Evolutionary conservation across 2,888 invertebrate species (phyloP).

Genomic region (Netelia fuscicornis): DNA sequence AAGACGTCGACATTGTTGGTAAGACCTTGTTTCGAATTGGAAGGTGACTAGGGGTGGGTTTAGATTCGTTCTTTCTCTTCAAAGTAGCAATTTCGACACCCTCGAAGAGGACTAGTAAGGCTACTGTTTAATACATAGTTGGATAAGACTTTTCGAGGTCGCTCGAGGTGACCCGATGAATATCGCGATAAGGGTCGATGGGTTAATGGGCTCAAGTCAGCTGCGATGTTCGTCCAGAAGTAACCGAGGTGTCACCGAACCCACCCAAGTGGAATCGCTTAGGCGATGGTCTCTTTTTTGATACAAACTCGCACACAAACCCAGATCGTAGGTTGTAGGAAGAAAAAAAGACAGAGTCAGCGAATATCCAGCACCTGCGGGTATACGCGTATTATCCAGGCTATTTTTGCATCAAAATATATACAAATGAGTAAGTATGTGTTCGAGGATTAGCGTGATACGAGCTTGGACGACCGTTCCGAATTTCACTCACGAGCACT

Average conservation of each 20-base stretch:
- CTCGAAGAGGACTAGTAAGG: no score
- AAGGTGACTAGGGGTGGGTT: background rate
- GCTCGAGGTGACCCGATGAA: background rate
- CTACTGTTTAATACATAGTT: background rate
- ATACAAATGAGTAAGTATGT: background rate
- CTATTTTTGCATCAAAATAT: slow-evolving; percentile 14
- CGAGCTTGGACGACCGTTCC: slow-evolving; percentile 31
- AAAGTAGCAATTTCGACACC: no score
- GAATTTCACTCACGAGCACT: slow-evolving; percentile 39
- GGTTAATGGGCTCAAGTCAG: slow-evolving; percentile 51
- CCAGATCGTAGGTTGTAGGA: background rate
- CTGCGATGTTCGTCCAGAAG: slow-evolving; percentile 38
- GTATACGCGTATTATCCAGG: background rate
- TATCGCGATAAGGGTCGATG: slow-evolving; percentile 28
- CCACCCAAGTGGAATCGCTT: slow-evolving; percentile 37
- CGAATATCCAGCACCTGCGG: slow-evolving; percentile 23
- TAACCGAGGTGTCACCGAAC: slow-evolving; percentile 45
- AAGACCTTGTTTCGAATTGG: slow-evolving; percentile 3
- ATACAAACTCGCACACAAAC: background rate
- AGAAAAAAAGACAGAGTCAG: slow-evolving; percentile 23
- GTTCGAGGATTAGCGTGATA: slow-evolving; percentile 6
- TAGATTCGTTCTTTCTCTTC: no score
- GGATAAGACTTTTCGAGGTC: slow-evolving; percentile 11
- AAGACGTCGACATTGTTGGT: slow-evolving; percentile 42
- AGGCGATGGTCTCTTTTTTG: background rate